Evolutionary conservation across 2,888 invertebrate genomes (phyloP), one percentile per base, ranked within the genome.

Genomic region (Dasysyrphus albostriatus): DNA sequence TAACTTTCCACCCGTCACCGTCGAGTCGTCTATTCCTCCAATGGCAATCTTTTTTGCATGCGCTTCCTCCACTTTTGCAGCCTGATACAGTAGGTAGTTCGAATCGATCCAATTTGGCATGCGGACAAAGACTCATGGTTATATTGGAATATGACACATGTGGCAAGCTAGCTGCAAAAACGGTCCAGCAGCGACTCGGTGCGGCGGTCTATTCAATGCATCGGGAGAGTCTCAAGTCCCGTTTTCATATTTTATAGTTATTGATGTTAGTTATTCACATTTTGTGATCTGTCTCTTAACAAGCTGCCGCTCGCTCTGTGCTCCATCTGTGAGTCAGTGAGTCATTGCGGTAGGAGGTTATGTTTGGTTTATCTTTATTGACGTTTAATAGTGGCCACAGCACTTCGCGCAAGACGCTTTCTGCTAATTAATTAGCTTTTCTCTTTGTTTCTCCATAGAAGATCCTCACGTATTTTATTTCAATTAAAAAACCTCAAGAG

Each of bases 221-320:
- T 39, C 39, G 2, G 19, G 47, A 42, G 34, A 32, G 14, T 59
- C 10, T 14, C 24, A 14, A 54, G 74, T 70, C 56, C 49, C 47
- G 69, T 84, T 80, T 79, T 84, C 83, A 79, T 59, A 69, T 73
- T 76, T 85, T 85, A 85, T 81, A 56, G 77, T 81, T 81, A 85
- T 85, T 81, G 76, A 85, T 74, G 81, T 56, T 37, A 7, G 69
- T 34, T 47, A 80, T 76, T 85, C 75, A 42, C 19, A 67, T 73
- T 73, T 61, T 65, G 70, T 76, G 76, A 73, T 59, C 44, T 79
- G 79, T 69, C 69, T 56, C 34, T 9, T 61, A 69, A 56, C 67
- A 61, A 61, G 58, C 54, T 59, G 83, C 63, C 54, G 54, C 14
- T 8, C 5, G 58, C 19, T 54, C 47, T 16, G 29, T 39, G 59